phyloP scores from a whole-genome alignment of 2,113 vertebrate species.

The Candoia aspera region DNA sequence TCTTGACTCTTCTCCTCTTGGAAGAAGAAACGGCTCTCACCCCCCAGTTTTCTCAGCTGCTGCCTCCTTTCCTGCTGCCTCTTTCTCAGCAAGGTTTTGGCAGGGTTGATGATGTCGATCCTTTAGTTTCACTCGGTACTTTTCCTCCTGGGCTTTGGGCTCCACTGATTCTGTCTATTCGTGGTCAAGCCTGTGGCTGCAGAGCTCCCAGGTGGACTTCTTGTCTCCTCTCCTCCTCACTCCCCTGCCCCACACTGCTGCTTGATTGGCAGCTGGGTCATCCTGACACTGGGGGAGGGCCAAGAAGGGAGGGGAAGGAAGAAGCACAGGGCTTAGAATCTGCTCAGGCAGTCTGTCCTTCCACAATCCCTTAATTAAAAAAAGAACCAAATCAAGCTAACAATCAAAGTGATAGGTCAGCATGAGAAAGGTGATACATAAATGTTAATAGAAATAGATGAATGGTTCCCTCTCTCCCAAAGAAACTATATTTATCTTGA shows the following conservation, averaged over 20 bases:
- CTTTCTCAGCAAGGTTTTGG: neutral
- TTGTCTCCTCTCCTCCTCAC: neutral
- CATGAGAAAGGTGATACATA: neutral
- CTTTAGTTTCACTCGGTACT: neutral
- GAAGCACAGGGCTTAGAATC: neutral
- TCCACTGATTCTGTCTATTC: neutral
- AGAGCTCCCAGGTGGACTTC: neutral
- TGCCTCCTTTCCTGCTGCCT: neutral
- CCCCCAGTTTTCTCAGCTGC: neutral
- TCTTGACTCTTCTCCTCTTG: neutral
- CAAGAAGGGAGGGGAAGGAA: neutral
- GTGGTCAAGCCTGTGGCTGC: neutral
- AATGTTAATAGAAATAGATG: neutral
- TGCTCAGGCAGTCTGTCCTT: neutral
- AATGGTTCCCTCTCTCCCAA: neutral
- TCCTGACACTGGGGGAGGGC: neutral
- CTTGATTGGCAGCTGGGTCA: neutral
- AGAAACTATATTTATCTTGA: fast-evolving
- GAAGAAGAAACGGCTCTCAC: neutral
- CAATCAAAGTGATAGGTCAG: neutral
- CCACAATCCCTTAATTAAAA: neutral
- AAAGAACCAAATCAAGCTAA: neutral
- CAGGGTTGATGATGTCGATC: neutral
- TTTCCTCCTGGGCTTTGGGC: neutral
- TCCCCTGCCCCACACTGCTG: neutral